phyloP scores from a whole-genome alignment of 2,113 vertebrate genomes.

The Pelvicachromis taeniatus region DNA sequence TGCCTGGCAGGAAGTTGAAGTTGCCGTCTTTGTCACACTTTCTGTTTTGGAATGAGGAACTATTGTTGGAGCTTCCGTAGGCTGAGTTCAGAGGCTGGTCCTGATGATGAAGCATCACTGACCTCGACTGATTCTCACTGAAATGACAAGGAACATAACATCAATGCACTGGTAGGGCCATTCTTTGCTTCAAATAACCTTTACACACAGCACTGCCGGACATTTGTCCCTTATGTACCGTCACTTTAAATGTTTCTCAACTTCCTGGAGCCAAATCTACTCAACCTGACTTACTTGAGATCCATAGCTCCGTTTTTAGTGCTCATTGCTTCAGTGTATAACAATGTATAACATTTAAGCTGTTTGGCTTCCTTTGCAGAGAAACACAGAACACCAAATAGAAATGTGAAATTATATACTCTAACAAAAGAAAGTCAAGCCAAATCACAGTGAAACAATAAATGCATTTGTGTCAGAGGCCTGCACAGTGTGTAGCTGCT shows the following conservation, averaged over 20 bases:
- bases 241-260: neutral
- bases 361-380: neutral
- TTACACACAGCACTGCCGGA: neutral
- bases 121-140: conserved; percentile 66
- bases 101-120: conserved; percentile 77
- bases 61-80: conserved; percentile 2
- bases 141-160: neutral
- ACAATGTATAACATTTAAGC: neutral
- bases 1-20: conserved; percentile 84
- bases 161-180: neutral
- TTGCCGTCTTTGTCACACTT: conserved; percentile 82
- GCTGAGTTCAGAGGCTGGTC: conserved; percentile 60
- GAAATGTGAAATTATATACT: neutral
- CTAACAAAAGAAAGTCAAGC: neutral
- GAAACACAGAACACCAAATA: neutral
- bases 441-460: neutral
- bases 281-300: neutral
- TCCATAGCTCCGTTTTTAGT: neutral
- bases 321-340: neutral
- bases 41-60: conserved; percentile 48
- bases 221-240: neutral
- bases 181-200: neutral
- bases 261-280: neutral
- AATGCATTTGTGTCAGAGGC: neutral
- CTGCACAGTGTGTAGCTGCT: neutral